Evolutionary conservation across 1,140 invertebrate genomes (phyloP).

Genomic region (Scaptomyza montana): DNA sequence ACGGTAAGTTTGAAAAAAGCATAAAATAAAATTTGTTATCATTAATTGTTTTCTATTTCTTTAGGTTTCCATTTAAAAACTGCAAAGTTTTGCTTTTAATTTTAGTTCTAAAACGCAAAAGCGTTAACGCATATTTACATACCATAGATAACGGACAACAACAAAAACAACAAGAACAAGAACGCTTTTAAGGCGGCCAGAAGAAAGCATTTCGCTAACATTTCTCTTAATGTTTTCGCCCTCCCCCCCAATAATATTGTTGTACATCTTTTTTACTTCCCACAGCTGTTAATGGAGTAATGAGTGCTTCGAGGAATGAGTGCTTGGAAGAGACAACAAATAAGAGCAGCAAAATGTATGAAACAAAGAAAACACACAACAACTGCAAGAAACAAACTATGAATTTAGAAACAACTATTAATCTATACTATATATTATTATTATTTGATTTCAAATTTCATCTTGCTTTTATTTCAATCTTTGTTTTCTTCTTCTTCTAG

Average conservation of each 20-base stretch:
- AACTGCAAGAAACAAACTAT: slow-evolving; percentile 40
- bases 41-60: background rate
- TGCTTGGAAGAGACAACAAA: background rate
- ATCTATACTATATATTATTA: slow-evolving; percentile 40
- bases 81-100: slow-evolving; percentile 59
- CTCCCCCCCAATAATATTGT: slow-evolving; percentile 63
- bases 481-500: slow-evolving; percentile 80
- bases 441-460: slow-evolving; percentile 52
- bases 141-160: slow-evolving; percentile 41
- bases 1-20: slow-evolving; percentile 47
- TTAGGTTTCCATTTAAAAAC: slow-evolving; percentile 68
- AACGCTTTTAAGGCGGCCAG: slow-evolving; percentile 30
- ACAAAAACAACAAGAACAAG: slow-evolving; percentile 37
- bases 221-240: slow-evolving; percentile 57
- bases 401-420: slow-evolving; percentile 43
- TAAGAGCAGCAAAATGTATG: too few relatives aligned
- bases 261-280: slow-evolving; percentile 80
- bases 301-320: slow-evolving; percentile 38
- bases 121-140: slow-evolving; percentile 32
- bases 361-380: slow-evolving; percentile 12
- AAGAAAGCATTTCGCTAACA: slow-evolving; percentile 60
- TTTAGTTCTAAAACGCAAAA: slow-evolving; percentile 35
- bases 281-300: slow-evolving; percentile 63
- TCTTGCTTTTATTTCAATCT: slow-evolving; percentile 65
- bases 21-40: slow-evolving; percentile 5